Evolutionary conservation across 1,140 invertebrate genomes (phyloP), one percentile per base, ranked within the genome.

Genomic region (Drosophila bifasciata): DNA sequence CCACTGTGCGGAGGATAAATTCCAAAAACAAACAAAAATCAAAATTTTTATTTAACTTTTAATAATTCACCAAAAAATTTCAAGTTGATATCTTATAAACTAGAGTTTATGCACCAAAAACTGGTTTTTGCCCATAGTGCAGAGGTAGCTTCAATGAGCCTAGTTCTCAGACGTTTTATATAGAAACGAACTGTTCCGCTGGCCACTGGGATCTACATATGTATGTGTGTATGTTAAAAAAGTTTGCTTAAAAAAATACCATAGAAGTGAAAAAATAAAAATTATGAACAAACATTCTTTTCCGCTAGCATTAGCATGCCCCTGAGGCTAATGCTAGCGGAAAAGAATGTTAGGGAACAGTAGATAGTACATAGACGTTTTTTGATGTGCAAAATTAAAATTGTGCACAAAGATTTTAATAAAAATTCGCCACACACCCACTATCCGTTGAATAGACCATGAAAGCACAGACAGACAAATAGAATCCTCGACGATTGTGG

Each of bases 311-410:
- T n/a, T n/a, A n/a, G n/a, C n/a, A n/a, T n/a, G 28, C 60, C 70
- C 40, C 43, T 41, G 69, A 52, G 71, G 73, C 43, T 67, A 28
- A 9, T 28, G 28, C 25, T 9, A 46, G 49, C 62, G 64, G 49
- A 53, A 61, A 74, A 53, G 68, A 62, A 72, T 72, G 68, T 72
- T 71, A 7, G 32, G 48, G 36, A 19, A 71, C 23, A 44, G 36
- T 43, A 16, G 1, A 43, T 19, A 16, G 1, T 25, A 58, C 50
- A 51, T 45, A 76, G 64, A 81, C 68, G 64, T 58, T 83, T 78
- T 81, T 86, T 86, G 78, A 86, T 86, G 88, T 86, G 83, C 75
- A 79, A 88, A 88, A 80, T 56, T 76, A 88, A 88, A 86, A 86
- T 88, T 81, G 70, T 68, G 70, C 67, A 72, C 78, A 78, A 56